Evolutionary conservation across 2,888 invertebrate genomes (phyloP).

Genomic region (Rugalucina vietnamica): DNA sequence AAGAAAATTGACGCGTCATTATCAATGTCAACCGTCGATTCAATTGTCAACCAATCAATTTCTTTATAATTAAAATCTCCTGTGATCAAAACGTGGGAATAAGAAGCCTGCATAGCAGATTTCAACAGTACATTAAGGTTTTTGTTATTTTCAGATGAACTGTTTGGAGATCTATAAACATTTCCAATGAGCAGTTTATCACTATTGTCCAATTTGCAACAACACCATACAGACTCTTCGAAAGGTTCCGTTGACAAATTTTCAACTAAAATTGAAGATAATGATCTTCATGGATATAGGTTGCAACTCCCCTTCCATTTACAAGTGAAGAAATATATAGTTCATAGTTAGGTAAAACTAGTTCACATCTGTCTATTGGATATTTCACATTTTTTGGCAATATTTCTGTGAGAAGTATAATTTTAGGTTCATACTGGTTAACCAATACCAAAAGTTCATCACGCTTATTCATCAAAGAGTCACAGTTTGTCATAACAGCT

Average conservation of each 20-base stretch:
- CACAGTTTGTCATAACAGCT: neutral
- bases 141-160: neutral
- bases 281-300: too few relatives aligned
- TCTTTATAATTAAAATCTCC: constrained; percentile 12
- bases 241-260: too few relatives aligned
- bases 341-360: too few relatives aligned
- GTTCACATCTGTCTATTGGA: too few relatives aligned
- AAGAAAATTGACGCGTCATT: neutral
- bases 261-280: too few relatives aligned
- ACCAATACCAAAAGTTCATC: neutral
- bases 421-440: neutral
- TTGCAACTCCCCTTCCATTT: too few relatives aligned
- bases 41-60: neutral
- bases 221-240: neutral
- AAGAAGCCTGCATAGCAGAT: neutral
- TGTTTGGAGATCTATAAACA: neutral
- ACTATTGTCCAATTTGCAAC: neutral
- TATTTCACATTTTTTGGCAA: too few relatives aligned
- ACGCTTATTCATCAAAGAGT: neutral
- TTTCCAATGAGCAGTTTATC: constrained; percentile 8
- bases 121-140: neutral
- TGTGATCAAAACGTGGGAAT: neutral
- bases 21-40: neutral
- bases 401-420: neutral
- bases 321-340: too few relatives aligned